Base-by-base conservation (phyloP, 1,140 invertebrate species). In the Brachionus rotundiformis region DNA sequence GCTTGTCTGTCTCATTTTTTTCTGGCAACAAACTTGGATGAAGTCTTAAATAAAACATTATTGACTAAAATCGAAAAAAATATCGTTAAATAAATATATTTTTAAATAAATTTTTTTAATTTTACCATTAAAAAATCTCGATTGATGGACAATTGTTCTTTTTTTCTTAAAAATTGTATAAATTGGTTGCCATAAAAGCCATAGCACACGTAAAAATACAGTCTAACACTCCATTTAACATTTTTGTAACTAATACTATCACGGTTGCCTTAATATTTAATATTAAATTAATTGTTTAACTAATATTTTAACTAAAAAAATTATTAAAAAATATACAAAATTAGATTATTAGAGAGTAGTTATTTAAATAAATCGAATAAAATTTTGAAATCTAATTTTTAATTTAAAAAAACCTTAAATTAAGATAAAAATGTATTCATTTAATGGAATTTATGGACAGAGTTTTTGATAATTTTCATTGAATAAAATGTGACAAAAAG, bases 41-140 rank as follows among this genome's bases (percentile, higher is more conserved):
- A 39, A 79, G 47, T 79, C 76, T 79, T 31, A 79, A 63, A 79
- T 79, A 79, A 49, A 79, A 79, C 36, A 79, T 29, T 27, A 79
- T 79, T 25, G 76, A 59, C 76, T 79, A 16, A 59, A 54, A n/a
- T n/a, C n/a, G n/a, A 59, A 79, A 39, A 23, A 36, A 71, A 39
- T 19, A 3, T 6, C 16, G 36, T 39, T 36, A 39, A 68, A n/a
- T n/a, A n/a, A n/a, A n/a, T n/a, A n/a, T n/a, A 16, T 33, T 25
- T 25, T 63, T 4, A 31, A 31, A 29, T 29, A 3, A 10, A 11
- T 10, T 63, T 29, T 29, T 3, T 29, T 29, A 71, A 19, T 71
- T 16, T 27, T 44, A 73, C 68, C 39, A 41, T 13, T 25, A 73
- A 44, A 41, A 73, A 73, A 44, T 73, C 68, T 27, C 41, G 36